Conservation (phyloP, 37 sponge, comb jelly and placozoan genomes). For the Dysidea cf. avara region DNA sequence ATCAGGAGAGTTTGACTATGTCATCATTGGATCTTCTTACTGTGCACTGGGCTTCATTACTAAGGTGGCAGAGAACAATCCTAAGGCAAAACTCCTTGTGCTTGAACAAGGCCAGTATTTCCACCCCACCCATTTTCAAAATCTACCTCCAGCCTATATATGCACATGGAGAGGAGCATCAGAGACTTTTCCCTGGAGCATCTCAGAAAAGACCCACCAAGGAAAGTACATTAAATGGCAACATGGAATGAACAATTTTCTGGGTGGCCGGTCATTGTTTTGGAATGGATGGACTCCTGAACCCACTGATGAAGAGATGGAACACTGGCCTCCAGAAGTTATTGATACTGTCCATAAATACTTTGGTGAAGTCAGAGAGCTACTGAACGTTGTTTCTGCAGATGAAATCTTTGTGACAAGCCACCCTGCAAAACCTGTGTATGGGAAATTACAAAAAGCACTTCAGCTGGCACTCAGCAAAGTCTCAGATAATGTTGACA, state of each 20-base stretch:
- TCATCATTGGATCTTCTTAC: slow-evolving; percentile 43
- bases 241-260: slow-evolving; percentile 30
- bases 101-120: slow-evolving; percentile 26
- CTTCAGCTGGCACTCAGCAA: no score
- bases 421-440: no score
- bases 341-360: no score
- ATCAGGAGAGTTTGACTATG: slow-evolving; percentile 23
- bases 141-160: slow-evolving; percentile 21
- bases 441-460: no score
- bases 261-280: slow-evolving; percentile 38
- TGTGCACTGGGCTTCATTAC: slow-evolving; percentile 40
- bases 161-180: background rate
- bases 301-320: slow-evolving; percentile 38
- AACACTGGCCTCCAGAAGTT: slow-evolving; percentile 30
- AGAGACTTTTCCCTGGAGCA: slow-evolving; percentile 32
- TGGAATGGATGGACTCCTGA: slow-evolving; percentile 56
- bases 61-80: no score
- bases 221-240: no score
- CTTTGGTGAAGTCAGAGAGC: background rate
- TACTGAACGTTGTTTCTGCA: slow-evolving; percentile 33
- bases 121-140: slow-evolving; percentile 44
- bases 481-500: no score
- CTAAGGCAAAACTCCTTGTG: slow-evolving; percentile 38
- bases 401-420: slow-evolving; percentile 2
- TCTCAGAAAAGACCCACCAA: slow-evolving; percentile 18